Conservation (phyloP, 2,113 vertebrate species). For the Anser cygnoides region DNA sequence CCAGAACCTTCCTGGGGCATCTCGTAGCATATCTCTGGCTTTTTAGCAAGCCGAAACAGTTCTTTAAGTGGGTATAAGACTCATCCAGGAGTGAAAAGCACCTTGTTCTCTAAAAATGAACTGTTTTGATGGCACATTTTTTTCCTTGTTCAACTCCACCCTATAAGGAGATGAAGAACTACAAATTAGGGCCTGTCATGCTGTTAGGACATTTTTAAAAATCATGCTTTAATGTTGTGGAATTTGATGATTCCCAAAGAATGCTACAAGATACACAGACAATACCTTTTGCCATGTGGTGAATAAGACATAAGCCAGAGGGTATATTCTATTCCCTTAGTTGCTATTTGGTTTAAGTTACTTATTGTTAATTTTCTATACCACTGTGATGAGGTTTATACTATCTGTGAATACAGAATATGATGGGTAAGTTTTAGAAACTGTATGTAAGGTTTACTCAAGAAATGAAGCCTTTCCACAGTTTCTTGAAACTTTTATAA, state of each 20-base stretch:
- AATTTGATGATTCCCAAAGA: background rate
- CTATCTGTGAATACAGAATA: background rate
- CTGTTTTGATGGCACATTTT: background rate
- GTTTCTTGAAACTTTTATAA: constrained; percentile 31
- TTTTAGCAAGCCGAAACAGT: background rate
- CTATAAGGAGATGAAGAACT: background rate
- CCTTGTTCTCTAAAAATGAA: background rate
- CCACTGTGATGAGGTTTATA: background rate
- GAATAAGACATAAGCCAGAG: background rate
- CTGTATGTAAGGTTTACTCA: background rate
- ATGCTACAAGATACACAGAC: background rate
- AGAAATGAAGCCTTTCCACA: background rate
- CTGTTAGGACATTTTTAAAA: background rate
- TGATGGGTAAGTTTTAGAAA: background rate
- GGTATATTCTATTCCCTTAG: background rate
- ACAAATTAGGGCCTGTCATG: background rate
- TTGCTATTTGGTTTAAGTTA: background rate
- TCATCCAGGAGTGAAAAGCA: background rate
- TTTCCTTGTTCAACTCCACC: background rate
- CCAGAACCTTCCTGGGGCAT: background rate
- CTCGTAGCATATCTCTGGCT: background rate
- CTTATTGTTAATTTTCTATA: background rate
- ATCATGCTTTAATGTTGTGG: background rate
- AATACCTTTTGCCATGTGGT: background rate
- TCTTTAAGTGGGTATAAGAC: background rate